phyloP scores from a whole-genome alignment of 1,140 invertebrate species.

The Phocides pigmalion region DNA sequence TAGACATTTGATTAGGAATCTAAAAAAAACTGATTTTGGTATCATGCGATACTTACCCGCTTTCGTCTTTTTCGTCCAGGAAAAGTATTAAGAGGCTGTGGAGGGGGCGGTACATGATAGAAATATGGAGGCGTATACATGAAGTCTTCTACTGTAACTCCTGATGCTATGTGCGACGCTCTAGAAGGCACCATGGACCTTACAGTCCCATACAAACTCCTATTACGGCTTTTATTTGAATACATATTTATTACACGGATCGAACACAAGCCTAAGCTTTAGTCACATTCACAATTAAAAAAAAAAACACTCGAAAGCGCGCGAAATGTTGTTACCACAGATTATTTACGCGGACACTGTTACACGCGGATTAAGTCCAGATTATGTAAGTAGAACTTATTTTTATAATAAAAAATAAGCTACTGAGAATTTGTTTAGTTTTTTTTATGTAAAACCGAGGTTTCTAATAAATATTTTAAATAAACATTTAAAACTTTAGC shows the following conservation, averaged over 20 bases:
- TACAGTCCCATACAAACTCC: constrained; percentile 73
- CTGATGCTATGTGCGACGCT: constrained; percentile 52
- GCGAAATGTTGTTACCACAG: constrained; percentile 46
- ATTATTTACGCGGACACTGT: constrained; percentile 26
- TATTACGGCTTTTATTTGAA: constrained; percentile 56
- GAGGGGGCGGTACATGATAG: constrained; percentile 72
- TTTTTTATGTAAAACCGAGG: constrained; percentile 43
- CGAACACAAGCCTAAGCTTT: constrained; percentile 43
- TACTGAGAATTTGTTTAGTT: constrained; percentile 52
- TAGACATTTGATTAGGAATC: no score
- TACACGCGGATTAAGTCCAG: constrained; percentile 31
- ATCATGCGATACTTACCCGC: constrained; percentile 53
- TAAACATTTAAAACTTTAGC: constrained; percentile 67
- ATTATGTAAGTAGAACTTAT: constrained; percentile 67
- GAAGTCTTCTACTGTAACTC: constrained; percentile 56
- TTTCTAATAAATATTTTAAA: constrained; percentile 67
- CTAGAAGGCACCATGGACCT: constrained; percentile 64
- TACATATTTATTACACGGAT: constrained; percentile 67
- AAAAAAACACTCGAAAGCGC: constrained; percentile 44
- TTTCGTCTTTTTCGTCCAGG: constrained; percentile 76
- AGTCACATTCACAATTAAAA: constrained; percentile 48
- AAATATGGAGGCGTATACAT: constrained; percentile 70
- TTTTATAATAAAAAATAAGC: constrained; percentile 74
- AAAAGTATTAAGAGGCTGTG: constrained; percentile 70
- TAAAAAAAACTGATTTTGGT: no score